These are phyloP conservation scores for Hyppa rectilinea DNA, from an alignment of 2,888 invertebrate genomes.

Conservation along the genomic window DNA sequence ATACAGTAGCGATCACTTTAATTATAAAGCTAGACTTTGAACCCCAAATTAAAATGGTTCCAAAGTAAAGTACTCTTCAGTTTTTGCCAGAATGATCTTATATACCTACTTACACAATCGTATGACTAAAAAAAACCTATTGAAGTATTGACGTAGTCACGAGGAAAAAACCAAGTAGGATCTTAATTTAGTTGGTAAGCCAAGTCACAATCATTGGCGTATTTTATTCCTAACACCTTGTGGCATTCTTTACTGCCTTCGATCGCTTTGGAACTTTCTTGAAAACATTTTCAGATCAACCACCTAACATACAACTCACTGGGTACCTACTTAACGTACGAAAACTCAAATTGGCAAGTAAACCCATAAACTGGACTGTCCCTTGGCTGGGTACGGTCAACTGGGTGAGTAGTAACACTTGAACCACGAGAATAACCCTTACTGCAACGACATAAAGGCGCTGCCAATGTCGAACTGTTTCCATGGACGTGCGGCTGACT, in stretches of 20 bases:
- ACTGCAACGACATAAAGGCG: neutral
- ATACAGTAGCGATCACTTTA: neutral
- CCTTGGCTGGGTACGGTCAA: conserved; percentile 32
- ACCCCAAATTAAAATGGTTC: neutral
- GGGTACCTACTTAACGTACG: neutral
- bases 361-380: conserved; percentile 45
- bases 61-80: neutral
- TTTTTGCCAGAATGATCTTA: conserved; percentile 1
- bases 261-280: no score
- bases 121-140: neutral
- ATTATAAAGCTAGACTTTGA: conserved; percentile 1
- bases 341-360: conserved; percentile 50
- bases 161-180: neutral
- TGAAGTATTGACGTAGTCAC: conserved; percentile 3
- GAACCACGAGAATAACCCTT: neutral
- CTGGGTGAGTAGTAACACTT: neutral
- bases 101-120: neutral
- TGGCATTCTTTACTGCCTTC: neutral
- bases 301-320: neutral
- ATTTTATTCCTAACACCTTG: neutral
- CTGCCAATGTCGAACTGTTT: neutral
- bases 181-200: neutral
- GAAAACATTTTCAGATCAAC: neutral
- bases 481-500: conserved; percentile 10
- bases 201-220: neutral